Base-by-base conservation (phyloP, 2,113 vertebrate species). In the Cinclus cinclus region DNA sequence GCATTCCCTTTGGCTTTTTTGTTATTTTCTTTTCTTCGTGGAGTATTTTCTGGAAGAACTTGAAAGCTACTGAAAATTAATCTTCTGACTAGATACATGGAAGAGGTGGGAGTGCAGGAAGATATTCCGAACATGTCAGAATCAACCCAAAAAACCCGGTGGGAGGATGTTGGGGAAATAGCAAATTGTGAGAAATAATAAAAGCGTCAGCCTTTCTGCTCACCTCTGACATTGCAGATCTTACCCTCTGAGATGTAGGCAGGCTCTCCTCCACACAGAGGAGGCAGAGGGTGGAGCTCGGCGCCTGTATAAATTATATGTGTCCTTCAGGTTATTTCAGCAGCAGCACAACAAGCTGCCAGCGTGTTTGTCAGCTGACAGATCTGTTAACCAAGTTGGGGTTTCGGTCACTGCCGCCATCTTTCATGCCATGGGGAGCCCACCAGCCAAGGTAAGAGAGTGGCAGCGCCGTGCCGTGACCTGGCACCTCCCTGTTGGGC, bases 211-310 rank as follows among this genome's bases (percentile, higher is more conserved):
- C 24, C 52, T 92, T 77, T 86, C 85, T 47, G 55, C 87, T 94
- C 64, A 65, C 87, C 75, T 80, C 64, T 90, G 87, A 83, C 92
- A 81, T 7, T 13, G 75, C 82, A 89, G 62, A 44, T 91, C 75
- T 90, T 60, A 58, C 67, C 24, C 15, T 87, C 55, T 70, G 49
- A 60, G 64, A 68, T 30, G 80, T 89, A 80, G 88, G 94, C 94
- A 91, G 93, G n/a, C 74, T 71, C 58, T 90, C 52, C 59, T 86
- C 68, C 55, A 33, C 80, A 59, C 58, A 64, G 70, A 92, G 83
- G 83, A 95, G 68, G 93, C 88, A 95, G 93, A 94, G 95, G 97
- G 97, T 95, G 97, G 97, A 97, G 95, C 90, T 87, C 63, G 13
- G 65, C 0, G 2, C 55, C 55, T 71, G 47, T 94, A 96, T 97